Conservation (phyloP, 2,113 vertebrate species). For the Paramormyrops kingsleyae region DNA sequence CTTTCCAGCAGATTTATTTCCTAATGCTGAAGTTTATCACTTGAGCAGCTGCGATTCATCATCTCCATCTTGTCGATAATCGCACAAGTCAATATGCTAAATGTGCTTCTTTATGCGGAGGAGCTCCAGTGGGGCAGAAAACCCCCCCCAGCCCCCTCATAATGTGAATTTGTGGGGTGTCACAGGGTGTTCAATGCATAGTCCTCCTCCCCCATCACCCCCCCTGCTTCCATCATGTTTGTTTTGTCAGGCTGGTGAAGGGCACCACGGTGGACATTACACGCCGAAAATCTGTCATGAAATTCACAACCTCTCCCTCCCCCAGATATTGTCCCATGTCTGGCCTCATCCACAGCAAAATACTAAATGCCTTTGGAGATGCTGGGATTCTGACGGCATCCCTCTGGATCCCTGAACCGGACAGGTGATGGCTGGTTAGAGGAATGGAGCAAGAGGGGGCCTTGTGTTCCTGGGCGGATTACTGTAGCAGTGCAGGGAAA, state of each 20-base stretch:
- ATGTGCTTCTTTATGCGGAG: slow-evolving; percentile 31
- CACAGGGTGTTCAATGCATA: neutral
- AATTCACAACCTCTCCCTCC: neutral
- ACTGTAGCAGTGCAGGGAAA: neutral
- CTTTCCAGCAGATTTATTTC: slow-evolving; percentile 73
- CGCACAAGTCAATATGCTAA: slow-evolving; percentile 55
- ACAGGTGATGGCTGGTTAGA: neutral
- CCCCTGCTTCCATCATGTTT: neutral
- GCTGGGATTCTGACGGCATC: neutral
- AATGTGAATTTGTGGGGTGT: neutral
- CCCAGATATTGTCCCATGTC: neutral
- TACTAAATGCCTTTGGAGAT: neutral
- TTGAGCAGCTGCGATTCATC: slow-evolving; percentile 62
- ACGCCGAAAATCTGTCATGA: neutral
- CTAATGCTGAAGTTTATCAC: slow-evolving; percentile 74
- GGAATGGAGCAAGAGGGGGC: neutral
- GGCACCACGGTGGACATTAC: neutral
- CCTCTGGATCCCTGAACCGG: neutral
- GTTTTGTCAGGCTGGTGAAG: neutral
- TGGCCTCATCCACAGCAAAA: neutral
- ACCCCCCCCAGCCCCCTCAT: neutral
- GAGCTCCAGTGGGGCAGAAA: neutral
- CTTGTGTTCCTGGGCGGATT: neutral
- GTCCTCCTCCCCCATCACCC: neutral
- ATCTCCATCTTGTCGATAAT: slow-evolving; percentile 60